Evolutionary conservation across 1,140 invertebrate genomes (phyloP), one percentile per base, ranked within the genome.

Genomic region (Drosophila pseudoananassae): DNA sequence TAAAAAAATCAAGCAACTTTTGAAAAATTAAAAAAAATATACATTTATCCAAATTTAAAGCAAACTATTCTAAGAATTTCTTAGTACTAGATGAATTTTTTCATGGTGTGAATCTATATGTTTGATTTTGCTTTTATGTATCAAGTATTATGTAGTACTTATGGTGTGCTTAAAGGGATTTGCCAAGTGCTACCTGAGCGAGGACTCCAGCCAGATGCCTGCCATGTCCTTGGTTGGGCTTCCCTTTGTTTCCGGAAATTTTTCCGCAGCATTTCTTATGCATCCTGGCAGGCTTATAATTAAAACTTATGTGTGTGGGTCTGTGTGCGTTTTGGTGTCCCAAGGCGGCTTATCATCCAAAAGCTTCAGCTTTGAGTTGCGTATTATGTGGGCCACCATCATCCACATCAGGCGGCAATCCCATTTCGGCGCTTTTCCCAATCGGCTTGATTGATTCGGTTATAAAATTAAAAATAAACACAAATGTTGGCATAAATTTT

Each of bases 381-480:
- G 27, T 57, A 27, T 29, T 57, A 65, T 56, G 68, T 17, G 29
- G 23, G n/a, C 12, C 14, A 4, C 6, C 40, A 56, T 33, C 43
- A 9, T 15, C 4, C 29, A 45, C 52, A 47, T 64, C 29, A 49
- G 23, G 23, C 55, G 59, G 76, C 33, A 60, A 54, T 78, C 17
- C 69, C 56, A 75, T 78, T 69, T 59, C 43, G 40, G 31, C 25
- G 40, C 51, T 57, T 52, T 58, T 40, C 53, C 53, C 70, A 70
- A 76, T 85, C 64, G 75, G 66, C 55, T 61, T 85, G 82, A 85
- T 85, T 77, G 82, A 85, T 85, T 85, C 55, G 52, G 83, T 53
- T 75, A 78, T 82, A 87, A 85, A 78, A 85, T 85, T 82, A 78
- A 68, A 76, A 76, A 87, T 88, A 82, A 87, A 88, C 77, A 88